These are phyloP conservation scores for Manis pentadactyla DNA, from an alignment of 2,797 vertebrate species.

Conservation along the genomic window DNA sequence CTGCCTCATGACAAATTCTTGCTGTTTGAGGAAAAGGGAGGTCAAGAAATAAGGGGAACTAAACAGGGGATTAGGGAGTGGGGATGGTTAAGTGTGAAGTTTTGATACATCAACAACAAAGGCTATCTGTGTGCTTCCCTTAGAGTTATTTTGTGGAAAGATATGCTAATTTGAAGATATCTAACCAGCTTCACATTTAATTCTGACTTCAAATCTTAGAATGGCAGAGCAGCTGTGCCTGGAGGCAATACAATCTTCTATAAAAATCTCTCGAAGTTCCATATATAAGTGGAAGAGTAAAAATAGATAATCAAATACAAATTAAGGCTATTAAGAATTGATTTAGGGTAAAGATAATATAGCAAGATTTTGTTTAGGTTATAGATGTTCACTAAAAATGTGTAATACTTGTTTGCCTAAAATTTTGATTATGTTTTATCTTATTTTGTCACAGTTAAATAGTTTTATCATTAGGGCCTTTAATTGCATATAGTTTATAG, in stretches of 20 bases:
- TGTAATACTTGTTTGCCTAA: constrained; percentile 82
- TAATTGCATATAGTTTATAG: constrained; percentile 80
- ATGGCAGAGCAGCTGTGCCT: constrained; percentile 77
- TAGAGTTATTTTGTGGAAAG: constrained; percentile 58
- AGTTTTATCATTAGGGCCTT: constrained; percentile 83
- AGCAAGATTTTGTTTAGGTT: constrained; percentile 83
- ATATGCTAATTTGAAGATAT: constrained; percentile 77
- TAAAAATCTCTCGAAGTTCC: constrained; percentile 80
- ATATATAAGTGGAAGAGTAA: constrained; percentile 77
- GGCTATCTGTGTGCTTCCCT: not conserved
- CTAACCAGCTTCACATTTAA: constrained; percentile 74
- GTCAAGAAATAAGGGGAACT: not conserved
- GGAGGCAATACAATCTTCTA: constrained; percentile 81
- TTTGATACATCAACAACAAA: constrained; percentile 9
- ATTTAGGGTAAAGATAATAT: constrained; percentile 82
- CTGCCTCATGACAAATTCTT: constrained; percentile 49
- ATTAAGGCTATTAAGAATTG: constrained; percentile 82
- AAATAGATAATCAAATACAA: constrained; percentile 83
- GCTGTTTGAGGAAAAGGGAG: not conserved
- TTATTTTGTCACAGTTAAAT: constrained; percentile 83
- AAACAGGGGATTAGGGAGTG: not conserved
- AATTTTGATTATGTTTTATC: constrained; percentile 84
- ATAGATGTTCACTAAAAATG: constrained; percentile 80
- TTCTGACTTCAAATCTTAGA: constrained; percentile 75
- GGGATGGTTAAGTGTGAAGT: not conserved